phyloP scores from a whole-genome alignment of 2,113 vertebrate species.

The Lycaon pictus region DNA sequence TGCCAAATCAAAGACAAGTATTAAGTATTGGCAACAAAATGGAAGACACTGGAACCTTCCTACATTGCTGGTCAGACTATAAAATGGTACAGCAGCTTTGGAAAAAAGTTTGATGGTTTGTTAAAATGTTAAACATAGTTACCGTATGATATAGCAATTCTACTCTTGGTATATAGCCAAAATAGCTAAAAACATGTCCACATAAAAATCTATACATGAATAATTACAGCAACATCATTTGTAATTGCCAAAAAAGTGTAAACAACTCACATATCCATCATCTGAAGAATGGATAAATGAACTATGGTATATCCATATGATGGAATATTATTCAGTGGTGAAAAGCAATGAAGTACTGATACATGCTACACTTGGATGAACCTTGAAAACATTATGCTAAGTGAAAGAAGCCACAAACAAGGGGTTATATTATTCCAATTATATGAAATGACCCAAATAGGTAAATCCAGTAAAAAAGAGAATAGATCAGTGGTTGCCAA shows the following conservation, averaged over 20 bases:
- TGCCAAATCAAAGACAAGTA: conserved; percentile 48
- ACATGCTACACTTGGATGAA: neutral
- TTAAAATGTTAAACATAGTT: conserved; percentile 49
- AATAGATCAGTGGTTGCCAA: neutral
- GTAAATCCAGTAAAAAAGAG: conserved; percentile 28
- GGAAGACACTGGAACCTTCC: neutral
- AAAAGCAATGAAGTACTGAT: conserved; percentile 7
- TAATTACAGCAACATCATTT: neutral
- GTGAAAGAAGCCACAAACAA: neutral
- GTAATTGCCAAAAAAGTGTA: neutral
- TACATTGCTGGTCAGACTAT: neutral
- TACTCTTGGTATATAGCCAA: neutral
- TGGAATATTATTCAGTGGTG: neutral
- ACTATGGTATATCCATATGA: neutral
- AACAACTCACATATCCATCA: neutral
- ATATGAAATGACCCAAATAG: neutral
- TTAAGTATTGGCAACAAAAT: conserved; percentile 6
- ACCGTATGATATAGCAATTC: neutral
- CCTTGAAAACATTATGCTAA: conserved; percentile 15
- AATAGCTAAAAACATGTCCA: neutral
- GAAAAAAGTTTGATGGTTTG: neutral
- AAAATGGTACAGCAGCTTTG: neutral
- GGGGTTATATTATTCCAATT: neutral
- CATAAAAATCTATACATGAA: neutral
- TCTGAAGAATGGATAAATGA: neutral